phyloP scores from a whole-genome alignment of 2,797 vertebrate species.

The Cryptoblepharus egeriae region DNA sequence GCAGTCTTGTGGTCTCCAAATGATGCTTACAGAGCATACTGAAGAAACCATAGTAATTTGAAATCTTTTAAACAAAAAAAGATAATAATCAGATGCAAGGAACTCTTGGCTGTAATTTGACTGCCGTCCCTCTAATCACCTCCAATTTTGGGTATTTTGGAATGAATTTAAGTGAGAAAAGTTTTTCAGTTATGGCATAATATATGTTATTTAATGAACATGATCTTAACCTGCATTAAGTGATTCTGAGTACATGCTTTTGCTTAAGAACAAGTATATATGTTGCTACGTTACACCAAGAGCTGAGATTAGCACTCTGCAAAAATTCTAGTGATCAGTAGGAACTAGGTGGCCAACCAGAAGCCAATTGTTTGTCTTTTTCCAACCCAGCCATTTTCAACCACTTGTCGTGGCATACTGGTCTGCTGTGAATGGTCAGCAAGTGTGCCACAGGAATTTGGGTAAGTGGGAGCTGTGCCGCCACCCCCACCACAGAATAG shows the following conservation, averaged over 20 bases:
- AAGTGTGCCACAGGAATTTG: no score
- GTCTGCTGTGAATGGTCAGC: no score
- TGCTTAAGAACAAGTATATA: neutral
- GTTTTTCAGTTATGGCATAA: no score
- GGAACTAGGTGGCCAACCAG: neutral
- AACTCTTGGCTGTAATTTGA: neutral
- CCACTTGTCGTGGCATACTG: no score
- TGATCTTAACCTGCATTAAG: neutral
- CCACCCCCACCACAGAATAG: no score
- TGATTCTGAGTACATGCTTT: neutral
- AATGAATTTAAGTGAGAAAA: neutral
- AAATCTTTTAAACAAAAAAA: neutral
- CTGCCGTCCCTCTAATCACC: neutral
- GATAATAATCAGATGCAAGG: neutral
- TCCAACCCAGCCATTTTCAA: no score
- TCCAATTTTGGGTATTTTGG: neutral
- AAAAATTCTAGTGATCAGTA: no score
- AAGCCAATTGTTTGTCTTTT: neutral
- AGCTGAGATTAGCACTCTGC: neutral
- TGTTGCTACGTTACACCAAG: neutral
- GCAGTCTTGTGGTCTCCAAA: neutral
- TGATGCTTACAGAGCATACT: fast-evolving
- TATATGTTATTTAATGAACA: no score
- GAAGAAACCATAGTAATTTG: neutral
- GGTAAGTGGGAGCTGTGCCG: no score